These are phyloP conservation scores for Takifugu ocellatus DNA, from an alignment of 2,797 vertebrate species.

Conservation along the genomic window DNA sequence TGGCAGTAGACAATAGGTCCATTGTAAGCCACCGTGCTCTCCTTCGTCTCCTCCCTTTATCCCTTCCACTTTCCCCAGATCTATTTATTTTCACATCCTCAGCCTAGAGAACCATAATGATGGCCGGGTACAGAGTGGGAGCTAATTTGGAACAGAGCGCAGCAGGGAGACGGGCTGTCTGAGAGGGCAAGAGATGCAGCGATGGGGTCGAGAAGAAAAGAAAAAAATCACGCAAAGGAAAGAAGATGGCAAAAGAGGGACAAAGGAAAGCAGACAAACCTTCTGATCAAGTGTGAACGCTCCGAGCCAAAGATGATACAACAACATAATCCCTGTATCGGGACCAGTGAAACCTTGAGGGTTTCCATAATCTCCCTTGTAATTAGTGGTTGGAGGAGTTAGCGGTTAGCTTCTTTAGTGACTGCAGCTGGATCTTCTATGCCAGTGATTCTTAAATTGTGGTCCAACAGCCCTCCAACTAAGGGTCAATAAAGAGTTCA, in stretches of 20 bases:
- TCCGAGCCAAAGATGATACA: constrained; percentile 39
- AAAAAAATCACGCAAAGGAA: not conserved
- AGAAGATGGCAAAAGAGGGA: constrained; percentile 5
- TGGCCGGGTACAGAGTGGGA: constrained; percentile 38
- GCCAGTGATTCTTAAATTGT: constrained; percentile 30
- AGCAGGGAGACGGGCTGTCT: constrained; percentile 52
- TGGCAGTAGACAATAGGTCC: constrained; percentile 67
- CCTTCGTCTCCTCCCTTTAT: constrained; percentile 40
- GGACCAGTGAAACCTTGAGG: constrained; percentile 36
- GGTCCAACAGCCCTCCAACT: constrained; percentile 30
- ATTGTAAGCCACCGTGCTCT: constrained; percentile 55
- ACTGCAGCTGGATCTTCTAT: constrained; percentile 60
- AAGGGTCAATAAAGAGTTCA: constrained; percentile 29
- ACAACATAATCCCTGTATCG: constrained; percentile 56
- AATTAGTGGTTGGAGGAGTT: constrained; percentile 62
- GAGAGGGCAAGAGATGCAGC: constrained; percentile 35
- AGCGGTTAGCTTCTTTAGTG: constrained; percentile 58
- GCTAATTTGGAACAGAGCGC: constrained; percentile 67
- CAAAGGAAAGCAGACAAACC: constrained; percentile 10
- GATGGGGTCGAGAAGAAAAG: not conserved
- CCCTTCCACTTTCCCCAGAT: constrained; percentile 39
- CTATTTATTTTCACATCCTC: constrained; percentile 77
- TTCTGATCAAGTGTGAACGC: constrained; percentile 21
- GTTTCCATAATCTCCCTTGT: constrained; percentile 48
- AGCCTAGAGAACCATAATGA: constrained; percentile 64